A percentile compares a stretch with the other conserved stretches of the same genome.
Evolutionary conservation across 2,888 invertebrate genomes (phyloP).

Genomic region (Horisme vitalbata): DNA sequence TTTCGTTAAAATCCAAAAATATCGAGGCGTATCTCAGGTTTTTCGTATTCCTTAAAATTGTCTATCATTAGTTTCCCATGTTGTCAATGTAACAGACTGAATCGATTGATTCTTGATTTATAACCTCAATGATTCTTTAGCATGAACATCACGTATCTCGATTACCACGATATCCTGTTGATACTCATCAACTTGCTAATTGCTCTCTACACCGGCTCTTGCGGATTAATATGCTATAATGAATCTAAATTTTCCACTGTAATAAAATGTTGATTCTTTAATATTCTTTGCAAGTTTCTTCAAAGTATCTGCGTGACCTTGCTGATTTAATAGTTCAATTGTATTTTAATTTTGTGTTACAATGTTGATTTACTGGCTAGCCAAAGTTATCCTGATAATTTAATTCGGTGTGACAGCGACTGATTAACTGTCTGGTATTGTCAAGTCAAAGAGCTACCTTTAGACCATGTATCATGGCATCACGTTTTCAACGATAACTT

Average conservation of each 20-base stretch:
- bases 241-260: constrained; percentile 19
- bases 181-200: constrained; percentile 27
- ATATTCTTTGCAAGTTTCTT: neutral
- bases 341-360: constrained; percentile 3
- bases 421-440: too few relatives aligned
- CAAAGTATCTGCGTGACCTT: constrained; percentile 1
- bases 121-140: constrained; percentile 6
- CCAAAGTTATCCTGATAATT: too few relatives aligned
- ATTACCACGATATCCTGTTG: constrained; percentile 10
- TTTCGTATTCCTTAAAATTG: neutral
- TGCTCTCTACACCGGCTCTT: constrained; percentile 2
- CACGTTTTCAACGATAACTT: too few relatives aligned
- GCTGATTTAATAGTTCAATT: constrained; percentile 6
- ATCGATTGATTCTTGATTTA: constrained; percentile 7
- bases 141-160: constrained; percentile 10
- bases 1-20: too few relatives aligned
- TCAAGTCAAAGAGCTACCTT: too few relatives aligned
- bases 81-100: neutral
- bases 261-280: neutral
- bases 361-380: neutral
- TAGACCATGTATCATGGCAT: too few relatives aligned
- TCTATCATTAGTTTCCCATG: constrained; percentile 1
- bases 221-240: constrained; percentile 11
- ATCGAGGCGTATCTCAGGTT: too few relatives aligned
- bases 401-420: too few relatives aligned